Evolutionary conservation across 2,797 vertebrate genomes (phyloP).

Genomic region (Phrynocephalus vlangalii): DNA sequence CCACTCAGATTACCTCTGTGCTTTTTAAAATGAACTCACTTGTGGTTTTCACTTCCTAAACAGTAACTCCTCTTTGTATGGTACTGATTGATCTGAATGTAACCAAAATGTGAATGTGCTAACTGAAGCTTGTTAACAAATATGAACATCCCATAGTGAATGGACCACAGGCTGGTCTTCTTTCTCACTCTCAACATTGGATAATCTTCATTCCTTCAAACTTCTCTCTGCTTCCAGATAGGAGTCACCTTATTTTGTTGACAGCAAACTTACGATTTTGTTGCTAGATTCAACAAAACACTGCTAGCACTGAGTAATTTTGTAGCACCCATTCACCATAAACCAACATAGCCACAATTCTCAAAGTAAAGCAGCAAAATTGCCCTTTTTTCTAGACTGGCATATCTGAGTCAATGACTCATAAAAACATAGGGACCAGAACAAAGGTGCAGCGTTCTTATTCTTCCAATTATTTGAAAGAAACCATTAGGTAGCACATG

Average conservation of each 20-base stretch:
- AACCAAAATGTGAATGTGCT: too few relatives aligned
- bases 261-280: too few relatives aligned
- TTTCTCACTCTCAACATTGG: background rate
- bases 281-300: background rate
- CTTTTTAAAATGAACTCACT: background rate
- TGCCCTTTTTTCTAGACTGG: too few relatives aligned
- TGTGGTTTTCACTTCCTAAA: background rate
- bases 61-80: too few relatives aligned
- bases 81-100: background rate
- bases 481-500: background rate
- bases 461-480: background rate
- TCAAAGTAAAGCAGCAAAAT: background rate
- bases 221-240: background rate
- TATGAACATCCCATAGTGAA: background rate
- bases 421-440: too few relatives aligned
- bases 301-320: background rate
- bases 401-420: too few relatives aligned
- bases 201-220: background rate
- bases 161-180: background rate
- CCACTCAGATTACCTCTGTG: too few relatives aligned
- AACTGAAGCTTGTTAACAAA: background rate
- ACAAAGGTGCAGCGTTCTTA: background rate
- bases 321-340: background rate
- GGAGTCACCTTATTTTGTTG: background rate
- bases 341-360: background rate